Percentiles rank a stretch among this genome's conserved stretches.
Evolutionary conservation across 2,113 vertebrate species (phyloP).

Genomic region (Elachura formosa): DNA sequence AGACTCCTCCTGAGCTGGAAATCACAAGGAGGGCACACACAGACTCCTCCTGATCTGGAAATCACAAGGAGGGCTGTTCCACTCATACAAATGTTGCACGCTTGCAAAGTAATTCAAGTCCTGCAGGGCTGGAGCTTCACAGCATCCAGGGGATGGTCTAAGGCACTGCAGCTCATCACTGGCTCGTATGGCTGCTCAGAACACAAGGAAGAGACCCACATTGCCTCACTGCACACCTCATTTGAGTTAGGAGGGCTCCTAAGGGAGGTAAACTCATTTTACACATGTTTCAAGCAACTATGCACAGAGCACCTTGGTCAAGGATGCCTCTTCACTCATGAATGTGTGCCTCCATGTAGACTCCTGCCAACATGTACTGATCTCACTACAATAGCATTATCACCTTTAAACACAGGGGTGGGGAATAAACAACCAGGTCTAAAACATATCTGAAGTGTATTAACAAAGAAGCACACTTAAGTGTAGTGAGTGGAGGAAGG

Average conservation of each 20-base stretch:
- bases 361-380: neutral
- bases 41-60: neutral
- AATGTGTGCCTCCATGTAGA: fast-evolving
- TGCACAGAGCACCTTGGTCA: neutral
- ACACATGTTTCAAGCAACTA: neutral
- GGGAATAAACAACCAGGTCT: neutral
- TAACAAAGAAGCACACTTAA: neutral
- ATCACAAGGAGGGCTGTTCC: neutral
- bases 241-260: neutral
- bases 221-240: neutral
- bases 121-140: neutral
- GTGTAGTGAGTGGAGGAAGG: neutral
- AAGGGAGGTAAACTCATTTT: neutral
- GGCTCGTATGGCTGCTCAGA: fast-evolving
- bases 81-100: neutral
- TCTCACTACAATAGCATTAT: neutral
- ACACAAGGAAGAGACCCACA: neutral
- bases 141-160: neutral
- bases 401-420: neutral
- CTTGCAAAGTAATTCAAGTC: neutral
- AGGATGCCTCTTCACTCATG: neutral
- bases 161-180: neutral
- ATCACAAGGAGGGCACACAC: neutral
- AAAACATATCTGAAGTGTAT: neutral
- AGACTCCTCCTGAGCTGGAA: neutral